Evolutionary conservation across 2,113 vertebrate species (phyloP), one percentile per base, ranked within the genome.

Genomic region (Ceyx cyanopectus): DNA sequence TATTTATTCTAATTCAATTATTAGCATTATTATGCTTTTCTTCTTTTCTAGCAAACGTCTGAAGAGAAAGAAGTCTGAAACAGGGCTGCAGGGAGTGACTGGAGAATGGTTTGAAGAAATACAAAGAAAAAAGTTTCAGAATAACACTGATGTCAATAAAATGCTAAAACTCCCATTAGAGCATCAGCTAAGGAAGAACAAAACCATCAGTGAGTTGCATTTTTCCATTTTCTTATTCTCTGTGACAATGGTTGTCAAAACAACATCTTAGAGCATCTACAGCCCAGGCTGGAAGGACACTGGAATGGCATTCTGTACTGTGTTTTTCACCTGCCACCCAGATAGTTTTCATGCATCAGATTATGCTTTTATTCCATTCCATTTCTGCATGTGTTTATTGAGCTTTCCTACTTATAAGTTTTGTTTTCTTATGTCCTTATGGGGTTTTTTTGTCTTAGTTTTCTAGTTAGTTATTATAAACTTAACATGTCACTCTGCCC

Each of bases 41-140:
- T 37, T 76, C 11, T 19, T 73, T 97, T 97, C 91, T 95, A 98
- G 98, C 78, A 98, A 98, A 96, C 96, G 98, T 92, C 95, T 97
- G 85, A 97, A 97, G 87, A 97, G 87, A 81, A 98, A 97, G 78
- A 96, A 96, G 27, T 91, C 97, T 91, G 91, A 94, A 81, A 89
- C 95, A 60, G 97, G 96, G 87, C 96, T 98, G 67, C 98, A 97
- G 34, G 98, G 98, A 80, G 89, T 97, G 57, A 98, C 98, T 77
- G 98, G 98, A 78, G 96, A 98, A 97, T 98, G 98, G 98, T 98
- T 98, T 97, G 97, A 98, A 97, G 98, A 98, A 96, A 98, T 98
- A 94, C 97, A 98, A 95, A 98, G 96, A 82, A 98, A 97, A 92
- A 98, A 97, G 85, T 98, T 98, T 93, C 97, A 97, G 77, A 97